phyloP scores from a whole-genome alignment of 2,113 vertebrate species.

The Phrynosoma platyrhinos region DNA sequence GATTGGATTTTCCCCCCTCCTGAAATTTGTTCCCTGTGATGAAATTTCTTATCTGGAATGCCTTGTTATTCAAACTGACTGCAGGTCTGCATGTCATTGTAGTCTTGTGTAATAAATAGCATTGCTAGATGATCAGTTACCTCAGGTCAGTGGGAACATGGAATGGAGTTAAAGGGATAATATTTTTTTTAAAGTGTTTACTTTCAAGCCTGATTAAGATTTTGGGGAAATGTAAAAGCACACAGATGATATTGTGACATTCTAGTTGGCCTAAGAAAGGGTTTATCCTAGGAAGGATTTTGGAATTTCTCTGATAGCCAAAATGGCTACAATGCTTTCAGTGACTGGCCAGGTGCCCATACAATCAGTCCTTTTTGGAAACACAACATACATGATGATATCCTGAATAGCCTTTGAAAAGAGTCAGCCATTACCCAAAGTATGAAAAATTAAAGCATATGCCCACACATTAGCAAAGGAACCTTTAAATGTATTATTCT shows the following conservation, averaged over 20 bases:
- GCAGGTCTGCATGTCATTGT: slow-evolving; percentile 30
- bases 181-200: not conserved
- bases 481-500: no score
- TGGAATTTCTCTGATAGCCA: not conserved
- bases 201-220: not conserved
- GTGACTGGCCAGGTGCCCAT: not conserved
- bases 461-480: not conserved
- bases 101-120: slow-evolving; percentile 31
- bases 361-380: slow-evolving; percentile 54
- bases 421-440: slow-evolving; percentile 58
- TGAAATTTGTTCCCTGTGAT: slow-evolving; percentile 36
- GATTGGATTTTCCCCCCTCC: not conserved
- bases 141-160: slow-evolving; percentile 12
- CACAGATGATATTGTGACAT: not conserved
- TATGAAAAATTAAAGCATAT: slow-evolving; percentile 57
- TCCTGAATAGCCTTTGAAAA: slow-evolving; percentile 69
- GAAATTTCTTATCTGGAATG: slow-evolving; percentile 34
- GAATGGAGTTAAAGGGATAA: not conserved
- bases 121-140: slow-evolving; percentile 23
- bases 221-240: not conserved
- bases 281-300: not conserved
- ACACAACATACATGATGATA: not conserved
- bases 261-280: not conserved
- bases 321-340: not conserved
- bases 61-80: slow-evolving; percentile 34